Evolutionary conservation across 2,888 invertebrate genomes (phyloP).

Genomic region (Alsophila aescularia): DNA sequence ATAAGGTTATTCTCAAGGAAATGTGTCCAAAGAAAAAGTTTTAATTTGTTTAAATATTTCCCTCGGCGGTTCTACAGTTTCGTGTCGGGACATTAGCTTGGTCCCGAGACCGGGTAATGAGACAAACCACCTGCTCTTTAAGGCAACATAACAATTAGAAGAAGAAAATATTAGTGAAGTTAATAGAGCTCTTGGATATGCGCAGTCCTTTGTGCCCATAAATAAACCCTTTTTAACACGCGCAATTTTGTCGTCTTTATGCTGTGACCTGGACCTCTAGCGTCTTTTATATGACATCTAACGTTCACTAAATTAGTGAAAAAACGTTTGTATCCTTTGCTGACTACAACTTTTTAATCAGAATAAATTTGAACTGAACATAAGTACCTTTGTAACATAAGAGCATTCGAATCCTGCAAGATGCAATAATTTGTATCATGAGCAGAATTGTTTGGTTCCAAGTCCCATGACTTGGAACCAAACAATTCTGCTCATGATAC

Average conservation of each 20-base stretch:
- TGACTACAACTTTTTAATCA: no score
- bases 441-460: no score
- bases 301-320: background rate
- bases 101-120: conserved; percentile 68
- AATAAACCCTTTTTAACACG: conserved; percentile 74
- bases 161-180: conserved; percentile 82
- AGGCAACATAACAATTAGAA: conserved; percentile 82
- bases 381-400: no score
- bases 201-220: conserved; percentile 73
- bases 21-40: conserved; percentile 75
- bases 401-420: no score
- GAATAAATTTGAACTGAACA: no score
- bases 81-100: conserved; percentile 69
- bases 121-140: conserved; percentile 80
- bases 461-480: no score
- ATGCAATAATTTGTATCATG: no score
- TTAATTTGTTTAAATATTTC: conserved; percentile 83
- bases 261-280: conserved; percentile 58
- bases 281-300: conserved; percentile 2
- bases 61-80: conserved; percentile 69
- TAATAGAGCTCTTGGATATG: conserved; percentile 78
- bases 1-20: conserved; percentile 65
- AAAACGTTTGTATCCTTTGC: no score
- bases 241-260: conserved; percentile 76
- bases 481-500: no score